Conservation (phyloP, 2,113 vertebrate species). For the Eolophus roseicapilla region DNA sequence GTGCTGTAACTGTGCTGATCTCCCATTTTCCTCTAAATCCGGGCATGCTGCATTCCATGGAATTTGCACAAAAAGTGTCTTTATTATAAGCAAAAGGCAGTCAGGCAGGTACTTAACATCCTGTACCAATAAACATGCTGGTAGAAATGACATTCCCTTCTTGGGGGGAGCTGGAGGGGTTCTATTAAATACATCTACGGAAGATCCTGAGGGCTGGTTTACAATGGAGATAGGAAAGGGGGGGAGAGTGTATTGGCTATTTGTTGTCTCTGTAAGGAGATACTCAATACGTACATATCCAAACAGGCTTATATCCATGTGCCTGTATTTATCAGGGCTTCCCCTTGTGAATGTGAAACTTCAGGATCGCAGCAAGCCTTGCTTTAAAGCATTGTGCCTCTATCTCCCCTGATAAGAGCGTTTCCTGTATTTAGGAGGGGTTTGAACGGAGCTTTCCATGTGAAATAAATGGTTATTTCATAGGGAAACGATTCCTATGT, state of each 20-base stretch:
- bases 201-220: not conserved
- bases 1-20: not conserved
- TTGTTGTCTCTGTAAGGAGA: not conserved
- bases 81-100: constrained; percentile 25
- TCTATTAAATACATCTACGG: not conserved
- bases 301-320: not conserved
- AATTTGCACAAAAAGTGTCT: constrained; percentile 21
- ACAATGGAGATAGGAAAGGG: not conserved
- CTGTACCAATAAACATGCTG: constrained; percentile 42
- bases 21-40: constrained; percentile 17
- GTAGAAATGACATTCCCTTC: not conserved
- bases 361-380: not conserved
- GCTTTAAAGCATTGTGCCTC: rapidly evolving
- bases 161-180: not conserved
- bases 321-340: not conserved
- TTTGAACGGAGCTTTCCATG: not conserved
- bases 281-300: rapidly evolving
- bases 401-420: not conserved
- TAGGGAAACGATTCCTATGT: rapidly evolving
- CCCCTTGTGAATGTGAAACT: rapidly evolving
- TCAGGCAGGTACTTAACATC: constrained; percentile 20
- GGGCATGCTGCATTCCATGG: not conserved
- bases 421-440: not conserved
- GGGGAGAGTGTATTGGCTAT: not conserved
- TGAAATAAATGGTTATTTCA: not conserved